A percentile compares a stretch with the other conserved stretches of the same genome.
These are phyloP conservation scores for Agriopis aurantiaria DNA, from an alignment of 2,888 invertebrate genomes.

Conservation along the genomic window DNA sequence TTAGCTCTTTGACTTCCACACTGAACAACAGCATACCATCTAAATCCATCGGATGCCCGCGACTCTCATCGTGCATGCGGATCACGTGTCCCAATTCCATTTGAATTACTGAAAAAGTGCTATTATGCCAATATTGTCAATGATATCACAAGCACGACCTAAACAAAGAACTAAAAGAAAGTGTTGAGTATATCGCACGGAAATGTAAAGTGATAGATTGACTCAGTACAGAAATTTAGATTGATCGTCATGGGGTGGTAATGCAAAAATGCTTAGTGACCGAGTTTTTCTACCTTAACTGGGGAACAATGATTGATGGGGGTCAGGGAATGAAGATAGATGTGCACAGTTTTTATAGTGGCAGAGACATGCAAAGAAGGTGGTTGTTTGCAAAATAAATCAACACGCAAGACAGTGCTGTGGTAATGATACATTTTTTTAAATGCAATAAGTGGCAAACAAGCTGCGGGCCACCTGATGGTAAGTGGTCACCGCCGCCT, in stretches of 20 bases:
- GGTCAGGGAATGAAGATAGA: conserved; percentile 33
- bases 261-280: conserved; percentile 45
- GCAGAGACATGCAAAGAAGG: conserved; percentile 13
- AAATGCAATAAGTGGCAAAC: too few relatives aligned
- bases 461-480: too few relatives aligned
- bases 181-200: conserved; percentile 22
- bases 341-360: conserved; percentile 24
- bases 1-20: too few relatives aligned
- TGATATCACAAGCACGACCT: background rate
- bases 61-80: too few relatives aligned
- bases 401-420: background rate
- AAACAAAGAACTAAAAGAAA: background rate
- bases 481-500: too few relatives aligned
- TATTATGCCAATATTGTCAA: too few relatives aligned
- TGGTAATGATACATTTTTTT: too few relatives aligned
- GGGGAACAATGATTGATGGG: conserved; percentile 44
- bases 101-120: too few relatives aligned
- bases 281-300: conserved; percentile 42
- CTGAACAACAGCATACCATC: too few relatives aligned
- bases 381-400: conserved; percentile 1
- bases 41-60: too few relatives aligned
- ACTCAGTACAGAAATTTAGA: conserved; percentile 39
- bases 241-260: conserved; percentile 39
- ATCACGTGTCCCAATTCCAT: too few relatives aligned
- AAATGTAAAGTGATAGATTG: conserved; percentile 40